Evolutionary conservation across 2,113 vertebrate species (phyloP), one percentile per base, ranked within the genome.

Genomic region (Myrmophylax atrothorax): DNA sequence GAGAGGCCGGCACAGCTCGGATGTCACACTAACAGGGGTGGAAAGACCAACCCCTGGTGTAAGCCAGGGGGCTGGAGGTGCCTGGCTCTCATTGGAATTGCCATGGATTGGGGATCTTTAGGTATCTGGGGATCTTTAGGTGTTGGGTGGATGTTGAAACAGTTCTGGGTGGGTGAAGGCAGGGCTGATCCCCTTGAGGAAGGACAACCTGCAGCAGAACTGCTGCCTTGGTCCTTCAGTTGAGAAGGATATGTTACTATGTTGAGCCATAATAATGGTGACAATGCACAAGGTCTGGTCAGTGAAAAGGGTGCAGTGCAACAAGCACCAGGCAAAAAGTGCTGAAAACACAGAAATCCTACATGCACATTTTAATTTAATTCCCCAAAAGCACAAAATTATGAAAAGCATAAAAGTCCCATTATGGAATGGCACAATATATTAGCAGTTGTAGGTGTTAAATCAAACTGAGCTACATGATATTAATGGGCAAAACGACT

Each of bases 201-300:
- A 74, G 44, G 19, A 18, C 14, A 66, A 23, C 18, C 7, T 1
- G 0, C 31, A 53, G 42, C 52, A 82, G 31, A 85, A 6, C 5
- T 67, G 28, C 4, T 38, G 26, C 18, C 37, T 60, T 20, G 8
- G 18, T 47, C 29, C 37, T 58, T 18, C 18, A 12, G 13, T 0
- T 1, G 26, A 33, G 53, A 29, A n/a, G 29, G 26, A 24, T 6
- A 1, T 29, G n/a, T n/a, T n/a, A n/a, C n/a, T 23, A 38, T 2
- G 1, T 1, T 15, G 47, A 38, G 24, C 9, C 1, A 0, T 1
- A n/a, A 24, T 16, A 10, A 3, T 0, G 1, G 18, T 1, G 59
- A 56, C 26, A 49, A 52, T 0, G 1, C 22, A 19, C 0, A 1
- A 9, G 42, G 9, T 18, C 15, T 62, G n/a, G 3, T 59, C n/a